phyloP scores from a whole-genome alignment of 2,797 vertebrate species.

The Sarcophilus harrisii region DNA sequence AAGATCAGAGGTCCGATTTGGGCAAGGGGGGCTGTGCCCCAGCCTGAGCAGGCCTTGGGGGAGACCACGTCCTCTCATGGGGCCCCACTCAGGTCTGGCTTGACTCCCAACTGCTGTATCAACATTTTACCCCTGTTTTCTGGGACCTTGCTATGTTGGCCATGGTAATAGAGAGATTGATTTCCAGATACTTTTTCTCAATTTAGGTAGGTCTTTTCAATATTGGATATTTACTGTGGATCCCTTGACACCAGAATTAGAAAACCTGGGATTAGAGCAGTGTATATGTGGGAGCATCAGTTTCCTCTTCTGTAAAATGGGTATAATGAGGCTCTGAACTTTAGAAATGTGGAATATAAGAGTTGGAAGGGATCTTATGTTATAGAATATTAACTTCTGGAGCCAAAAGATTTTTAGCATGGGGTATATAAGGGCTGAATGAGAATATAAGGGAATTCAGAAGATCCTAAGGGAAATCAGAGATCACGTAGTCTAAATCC shows the following conservation, averaged over 20 bases:
- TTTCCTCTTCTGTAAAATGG: background rate
- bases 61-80: background rate
- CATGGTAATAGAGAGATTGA: background rate
- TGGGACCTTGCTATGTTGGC: background rate
- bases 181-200: background rate
- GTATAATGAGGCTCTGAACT: background rate
- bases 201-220: background rate
- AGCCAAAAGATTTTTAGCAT: background rate
- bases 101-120: slow-evolving; percentile 1
- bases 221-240: background rate
- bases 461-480: background rate
- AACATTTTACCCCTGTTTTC: background rate
- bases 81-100: background rate
- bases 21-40: background rate
- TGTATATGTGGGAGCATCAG: background rate
- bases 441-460: background rate
- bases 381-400: background rate
- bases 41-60: slow-evolving; percentile 4
- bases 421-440: background rate
- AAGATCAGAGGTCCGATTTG: background rate
- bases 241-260: background rate
- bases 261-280: background rate
- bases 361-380: background rate
- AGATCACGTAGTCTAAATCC: background rate
- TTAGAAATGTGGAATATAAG: background rate